These are phyloP conservation scores for Amblyopsis hoosieri DNA, from an alignment of 2,797 vertebrate genomes.

Conservation along the genomic window DNA sequence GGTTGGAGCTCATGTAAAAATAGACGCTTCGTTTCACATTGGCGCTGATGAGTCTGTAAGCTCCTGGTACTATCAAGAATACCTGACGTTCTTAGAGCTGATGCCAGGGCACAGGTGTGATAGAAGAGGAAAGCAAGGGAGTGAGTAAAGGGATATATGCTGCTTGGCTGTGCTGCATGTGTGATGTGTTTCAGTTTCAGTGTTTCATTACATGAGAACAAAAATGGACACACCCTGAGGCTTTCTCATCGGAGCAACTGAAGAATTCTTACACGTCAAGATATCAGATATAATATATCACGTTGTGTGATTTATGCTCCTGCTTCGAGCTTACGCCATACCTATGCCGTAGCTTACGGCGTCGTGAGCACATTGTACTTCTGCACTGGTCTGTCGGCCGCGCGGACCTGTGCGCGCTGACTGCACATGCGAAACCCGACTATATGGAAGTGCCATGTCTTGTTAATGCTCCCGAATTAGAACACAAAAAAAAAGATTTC, in stretches of 20 bases:
- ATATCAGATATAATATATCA: conserved; percentile 28
- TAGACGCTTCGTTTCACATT: conserved; percentile 20
- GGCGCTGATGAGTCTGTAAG: conserved; percentile 32
- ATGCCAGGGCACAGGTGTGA: conserved; percentile 16
- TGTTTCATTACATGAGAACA: conserved; percentile 41
- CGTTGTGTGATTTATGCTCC: conserved; percentile 7
- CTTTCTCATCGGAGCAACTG: conserved; percentile 32
- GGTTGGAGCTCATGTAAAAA: conserved; percentile 8
- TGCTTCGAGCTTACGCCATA: neutral
- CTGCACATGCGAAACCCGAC: no score
- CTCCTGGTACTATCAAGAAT: conserved; percentile 15
- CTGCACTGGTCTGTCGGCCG: no score
- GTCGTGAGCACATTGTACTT: no score
- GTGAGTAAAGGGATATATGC: conserved; percentile 37
- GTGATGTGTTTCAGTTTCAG: conserved; percentile 49
- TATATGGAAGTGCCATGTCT: no score
- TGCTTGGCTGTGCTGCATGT: conserved; percentile 49
- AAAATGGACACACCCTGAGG: conserved; percentile 34
- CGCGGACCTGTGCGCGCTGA: no score
- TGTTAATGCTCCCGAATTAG: no score
- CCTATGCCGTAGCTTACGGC: no score
- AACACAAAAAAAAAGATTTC: no score
- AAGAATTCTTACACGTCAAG: conserved; percentile 6
- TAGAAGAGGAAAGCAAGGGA: conserved; percentile 16
- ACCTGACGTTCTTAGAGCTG: conserved; percentile 9